Evolutionary conservation across 2,888 invertebrate genomes (phyloP).

Genomic region (Eupelmus urozonus): DNA sequence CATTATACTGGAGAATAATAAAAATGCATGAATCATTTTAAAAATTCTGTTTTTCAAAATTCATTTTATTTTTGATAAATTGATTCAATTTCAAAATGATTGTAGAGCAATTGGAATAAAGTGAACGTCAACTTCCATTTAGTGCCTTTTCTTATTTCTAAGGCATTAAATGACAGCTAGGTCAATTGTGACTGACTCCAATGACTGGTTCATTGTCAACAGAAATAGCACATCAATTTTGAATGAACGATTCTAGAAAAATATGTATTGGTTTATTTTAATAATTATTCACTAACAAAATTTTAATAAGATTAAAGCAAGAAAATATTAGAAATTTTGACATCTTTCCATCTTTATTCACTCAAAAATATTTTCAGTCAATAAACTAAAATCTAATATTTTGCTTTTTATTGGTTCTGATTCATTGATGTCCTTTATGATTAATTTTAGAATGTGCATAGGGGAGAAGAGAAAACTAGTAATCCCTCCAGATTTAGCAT

Average conservation of each 20-base stretch:
- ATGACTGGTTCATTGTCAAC: constrained; percentile 35
- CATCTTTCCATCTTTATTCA: background rate
- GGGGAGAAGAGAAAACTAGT: constrained; percentile 91
- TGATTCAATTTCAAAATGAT: constrained; percentile 42
- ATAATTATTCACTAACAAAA: background rate
- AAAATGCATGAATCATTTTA: background rate
- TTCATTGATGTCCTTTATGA: constrained; percentile 39
- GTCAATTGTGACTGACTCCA: constrained; percentile 40
- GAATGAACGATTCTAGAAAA: constrained; percentile 30
- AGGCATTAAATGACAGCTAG: constrained; percentile 41
- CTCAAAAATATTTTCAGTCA: background rate
- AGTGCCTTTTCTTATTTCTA: constrained; percentile 45
- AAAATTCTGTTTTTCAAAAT: constrained; percentile 2
- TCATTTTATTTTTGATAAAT: constrained; percentile 32
- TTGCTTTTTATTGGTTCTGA: background rate
- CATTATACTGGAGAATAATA: too few relatives aligned
- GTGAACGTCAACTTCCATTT: constrained; percentile 48
- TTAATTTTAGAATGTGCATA: constrained; percentile 85
- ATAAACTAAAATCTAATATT: background rate
- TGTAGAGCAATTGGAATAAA: constrained; percentile 45
- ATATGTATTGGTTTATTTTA: constrained; percentile 3
- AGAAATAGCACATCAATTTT: constrained; percentile 48
- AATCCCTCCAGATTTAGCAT: constrained; percentile 91
- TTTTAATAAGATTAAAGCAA: too few relatives aligned
- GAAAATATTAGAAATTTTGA: background rate